A percentile compares a stretch with the other conserved stretches of the same genome.
phyloP scores from a whole-genome alignment of 2,888 invertebrate genomes.

The Melieria crassipennis region DNA sequence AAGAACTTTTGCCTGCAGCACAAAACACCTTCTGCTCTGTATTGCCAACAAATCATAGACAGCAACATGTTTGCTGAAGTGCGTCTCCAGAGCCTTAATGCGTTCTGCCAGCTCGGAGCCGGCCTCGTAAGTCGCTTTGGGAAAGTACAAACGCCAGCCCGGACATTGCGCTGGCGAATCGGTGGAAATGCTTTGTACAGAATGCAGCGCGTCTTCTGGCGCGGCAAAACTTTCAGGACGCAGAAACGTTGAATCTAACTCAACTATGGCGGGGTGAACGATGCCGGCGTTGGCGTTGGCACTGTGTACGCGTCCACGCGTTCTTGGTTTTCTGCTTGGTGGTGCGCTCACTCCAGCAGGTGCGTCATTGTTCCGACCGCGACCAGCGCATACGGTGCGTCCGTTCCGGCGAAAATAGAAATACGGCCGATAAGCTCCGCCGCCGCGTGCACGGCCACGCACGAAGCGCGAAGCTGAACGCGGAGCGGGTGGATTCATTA shows the following conservation, averaged over 20 bases:
- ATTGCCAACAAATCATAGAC: slow-evolving; percentile 50
- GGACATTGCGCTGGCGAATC: slow-evolving; percentile 67
- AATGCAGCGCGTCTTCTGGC: slow-evolving; percentile 48
- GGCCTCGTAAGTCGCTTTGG: slow-evolving; percentile 70
- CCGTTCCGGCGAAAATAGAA: slow-evolving; percentile 59
- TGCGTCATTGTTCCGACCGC: slow-evolving; percentile 23
- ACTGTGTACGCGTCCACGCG: neutral
- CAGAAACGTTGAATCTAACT: slow-evolving; percentile 47
- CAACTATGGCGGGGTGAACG: neutral
- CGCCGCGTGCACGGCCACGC: slow-evolving; percentile 53
- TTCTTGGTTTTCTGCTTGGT: neutral
- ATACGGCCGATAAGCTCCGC: slow-evolving; percentile 53
- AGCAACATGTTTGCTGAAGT: slow-evolving; percentile 61
- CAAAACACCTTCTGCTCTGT: slow-evolving; percentile 48
- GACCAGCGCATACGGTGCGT: slow-evolving; percentile 54
- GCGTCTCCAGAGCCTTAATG: slow-evolving; percentile 69
- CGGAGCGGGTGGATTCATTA: slow-evolving; percentile 49
- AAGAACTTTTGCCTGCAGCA: slow-evolving; percentile 70
- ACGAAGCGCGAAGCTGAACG: slow-evolving; percentile 48
- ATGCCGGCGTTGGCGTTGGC: neutral
- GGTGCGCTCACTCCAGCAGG: neutral
- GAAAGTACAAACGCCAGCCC: slow-evolving; percentile 84
- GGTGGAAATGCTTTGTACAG: slow-evolving; percentile 49
- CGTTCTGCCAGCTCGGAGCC: slow-evolving; percentile 67
- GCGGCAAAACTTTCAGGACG: slow-evolving; percentile 53